phyloP scores from a whole-genome alignment of 2,113 vertebrate genomes.

The Larimichthys crocea region DNA sequence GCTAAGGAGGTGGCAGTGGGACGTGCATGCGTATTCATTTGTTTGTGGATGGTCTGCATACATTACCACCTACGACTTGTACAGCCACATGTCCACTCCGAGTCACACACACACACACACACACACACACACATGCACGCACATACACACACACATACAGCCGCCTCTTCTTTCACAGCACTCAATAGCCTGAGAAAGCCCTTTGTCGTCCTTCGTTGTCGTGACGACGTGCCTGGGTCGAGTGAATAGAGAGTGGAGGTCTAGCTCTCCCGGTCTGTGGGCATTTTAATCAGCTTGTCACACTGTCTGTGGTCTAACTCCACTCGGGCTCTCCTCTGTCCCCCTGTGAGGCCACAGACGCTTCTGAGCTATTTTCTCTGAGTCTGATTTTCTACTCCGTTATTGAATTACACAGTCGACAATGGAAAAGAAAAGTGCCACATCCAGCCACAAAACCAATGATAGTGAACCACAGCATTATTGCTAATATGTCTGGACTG shows the following conservation, averaged over 20 bases:
- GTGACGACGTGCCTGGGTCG: constrained; percentile 77
- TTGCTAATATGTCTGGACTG: constrained; percentile 41
- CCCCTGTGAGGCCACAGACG: constrained; percentile 13
- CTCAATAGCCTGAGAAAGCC: constrained; percentile 80
- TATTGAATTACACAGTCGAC: constrained; percentile 55
- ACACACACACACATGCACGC: constrained; percentile 44
- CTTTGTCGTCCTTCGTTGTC: constrained; percentile 84
- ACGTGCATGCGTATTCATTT: constrained; percentile 75
- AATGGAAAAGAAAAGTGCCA: constrained; percentile 20
- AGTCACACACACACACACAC: constrained; percentile 27
- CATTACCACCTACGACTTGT: constrained; percentile 82
- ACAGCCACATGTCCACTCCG: constrained; percentile 54
- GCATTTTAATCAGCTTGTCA: constrained; percentile 81
- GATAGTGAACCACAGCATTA: constrained; percentile 32
- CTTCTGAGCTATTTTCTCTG: neutral
- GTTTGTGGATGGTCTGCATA: constrained; percentile 80
- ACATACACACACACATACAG: constrained; percentile 52
- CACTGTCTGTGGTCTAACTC: constrained; percentile 68
- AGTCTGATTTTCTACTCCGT: constrained; percentile 50
- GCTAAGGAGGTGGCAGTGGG: constrained; percentile 66
- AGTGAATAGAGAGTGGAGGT: constrained; percentile 76
- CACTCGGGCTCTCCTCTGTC: constrained; percentile 27
- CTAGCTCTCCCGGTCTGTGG: constrained; percentile 69
- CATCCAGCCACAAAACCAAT: constrained; percentile 33
- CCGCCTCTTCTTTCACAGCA: constrained; percentile 77